Evolutionary conservation across 1,140 invertebrate species (phyloP).

Genomic region (Laodelphax striatellus): DNA sequence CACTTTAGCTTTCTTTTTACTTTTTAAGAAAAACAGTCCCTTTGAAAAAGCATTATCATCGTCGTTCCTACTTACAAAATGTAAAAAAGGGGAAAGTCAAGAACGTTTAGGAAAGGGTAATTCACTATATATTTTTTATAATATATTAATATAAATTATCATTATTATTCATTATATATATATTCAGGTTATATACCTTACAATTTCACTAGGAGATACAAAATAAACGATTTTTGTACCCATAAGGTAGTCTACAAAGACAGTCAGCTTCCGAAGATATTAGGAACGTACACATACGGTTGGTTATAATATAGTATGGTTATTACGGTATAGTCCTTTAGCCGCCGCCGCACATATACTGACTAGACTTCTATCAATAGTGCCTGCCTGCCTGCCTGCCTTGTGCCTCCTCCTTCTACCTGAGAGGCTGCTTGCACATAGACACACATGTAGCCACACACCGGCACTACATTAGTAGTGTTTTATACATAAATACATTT

Average conservation of each 20-base stretch:
- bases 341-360: neutral
- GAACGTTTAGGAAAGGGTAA: conserved; percentile 10
- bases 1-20: too few species aligned
- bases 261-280: conserved; percentile 3
- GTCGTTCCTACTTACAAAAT: conserved; percentile 6
- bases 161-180: neutral
- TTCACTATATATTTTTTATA: conserved; percentile 14
- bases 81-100: conserved; percentile 11
- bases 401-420: too few species aligned
- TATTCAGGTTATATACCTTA: neutral
- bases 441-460: too few species aligned
- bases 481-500: too few species aligned
- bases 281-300: conserved; percentile 2
- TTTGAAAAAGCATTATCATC: neutral
- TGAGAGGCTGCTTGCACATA: too few species aligned
- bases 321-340: too few species aligned
- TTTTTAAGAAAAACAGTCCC: neutral
- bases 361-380: too few species aligned
- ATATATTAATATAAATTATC: conserved; percentile 3
- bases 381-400: too few species aligned
- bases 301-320: too few species aligned
- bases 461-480: too few species aligned
- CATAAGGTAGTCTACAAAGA: conserved; percentile 7
- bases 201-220: conserved; percentile 12
- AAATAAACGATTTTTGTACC: conserved; percentile 16